Evolutionary conservation across 2,113 vertebrate species (phyloP).

Genomic region (Spheniscus mendiculus): DNA sequence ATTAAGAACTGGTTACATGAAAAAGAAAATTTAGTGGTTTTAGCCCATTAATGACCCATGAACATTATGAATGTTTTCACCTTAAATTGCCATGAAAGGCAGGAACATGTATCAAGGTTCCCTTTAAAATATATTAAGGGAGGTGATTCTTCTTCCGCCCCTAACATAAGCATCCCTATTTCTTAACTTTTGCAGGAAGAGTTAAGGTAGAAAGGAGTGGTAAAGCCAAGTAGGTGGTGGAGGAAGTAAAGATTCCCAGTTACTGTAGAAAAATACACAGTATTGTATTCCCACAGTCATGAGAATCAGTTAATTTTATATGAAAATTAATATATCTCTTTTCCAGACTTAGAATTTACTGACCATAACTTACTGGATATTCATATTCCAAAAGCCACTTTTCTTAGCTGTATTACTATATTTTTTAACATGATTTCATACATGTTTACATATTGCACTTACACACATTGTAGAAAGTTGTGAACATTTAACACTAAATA

Average conservation of each 20-base stretch:
- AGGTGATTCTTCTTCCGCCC: background rate
- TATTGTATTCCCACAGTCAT: constrained; percentile 34
- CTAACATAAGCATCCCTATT: background rate
- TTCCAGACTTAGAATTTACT: constrained; percentile 47
- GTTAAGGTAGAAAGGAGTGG: background rate
- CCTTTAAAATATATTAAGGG: background rate
- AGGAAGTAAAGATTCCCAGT: constrained; percentile 18
- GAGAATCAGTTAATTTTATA: background rate
- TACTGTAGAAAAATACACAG: constrained; percentile 41
- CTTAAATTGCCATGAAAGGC: background rate
- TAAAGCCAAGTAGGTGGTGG: background rate
- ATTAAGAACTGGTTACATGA: constrained; percentile 61
- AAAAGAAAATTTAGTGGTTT: constrained; percentile 44
- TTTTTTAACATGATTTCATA: constrained; percentile 66
- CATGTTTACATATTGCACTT: constrained; percentile 77
- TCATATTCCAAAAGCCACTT: constrained; percentile 56
- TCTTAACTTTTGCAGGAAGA: constrained; percentile 2
- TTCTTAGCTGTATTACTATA: constrained; percentile 37
- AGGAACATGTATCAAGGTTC: background rate
- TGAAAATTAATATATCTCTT: constrained; percentile 34
- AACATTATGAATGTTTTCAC: constrained; percentile 3
- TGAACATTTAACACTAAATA: constrained; percentile 65
- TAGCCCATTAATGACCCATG: constrained; percentile 15
- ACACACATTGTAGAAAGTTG: constrained; percentile 64
- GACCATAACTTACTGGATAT: constrained; percentile 54